These are phyloP conservation scores for Rousettus leschenaultii DNA, from an alignment of 2,113 vertebrate species.

Conservation along the genomic window DNA sequence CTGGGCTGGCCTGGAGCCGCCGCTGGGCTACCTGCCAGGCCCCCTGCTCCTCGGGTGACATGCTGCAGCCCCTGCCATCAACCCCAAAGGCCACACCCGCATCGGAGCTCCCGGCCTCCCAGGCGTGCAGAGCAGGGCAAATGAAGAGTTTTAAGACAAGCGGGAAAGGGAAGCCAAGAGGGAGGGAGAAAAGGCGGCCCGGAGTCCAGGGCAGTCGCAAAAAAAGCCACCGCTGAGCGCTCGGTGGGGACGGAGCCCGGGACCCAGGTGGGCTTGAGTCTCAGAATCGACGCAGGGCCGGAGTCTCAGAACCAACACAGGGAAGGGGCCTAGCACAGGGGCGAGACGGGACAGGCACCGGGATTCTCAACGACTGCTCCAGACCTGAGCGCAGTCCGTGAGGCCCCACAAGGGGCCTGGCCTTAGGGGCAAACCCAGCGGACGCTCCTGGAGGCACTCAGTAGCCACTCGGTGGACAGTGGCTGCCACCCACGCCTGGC, in stretches of 20 bases:
- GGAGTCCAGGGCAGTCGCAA: not conserved
- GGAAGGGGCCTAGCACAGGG: rapidly evolving
- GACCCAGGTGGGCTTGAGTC: rapidly evolving
- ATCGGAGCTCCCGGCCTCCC: not conserved
- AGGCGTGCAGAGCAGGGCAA: not conserved
- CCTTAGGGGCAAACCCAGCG: not conserved
- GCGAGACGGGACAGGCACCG: rapidly evolving
- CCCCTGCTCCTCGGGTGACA: not conserved
- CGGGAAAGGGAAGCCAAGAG: not conserved
- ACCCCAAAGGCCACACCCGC: not conserved
- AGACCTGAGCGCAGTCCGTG: not conserved
- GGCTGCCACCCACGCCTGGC: rapidly evolving
- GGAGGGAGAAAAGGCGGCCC: not conserved
- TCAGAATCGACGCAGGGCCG: rapidly evolving
- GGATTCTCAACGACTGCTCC: no score
- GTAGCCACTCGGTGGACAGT: rapidly evolving
- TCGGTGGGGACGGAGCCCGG: rapidly evolving
- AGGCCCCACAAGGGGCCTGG: not conserved
- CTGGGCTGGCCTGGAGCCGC: not conserved
- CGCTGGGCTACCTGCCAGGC: not conserved
- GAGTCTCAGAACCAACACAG: no score
- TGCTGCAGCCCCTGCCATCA: not conserved
- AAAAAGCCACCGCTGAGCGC: not conserved
- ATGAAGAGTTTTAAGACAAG: not conserved
- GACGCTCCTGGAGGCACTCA: not conserved